Evolutionary conservation across 2,113 vertebrate species (phyloP).

Genomic region (Ochotona curzoniae): DNA sequence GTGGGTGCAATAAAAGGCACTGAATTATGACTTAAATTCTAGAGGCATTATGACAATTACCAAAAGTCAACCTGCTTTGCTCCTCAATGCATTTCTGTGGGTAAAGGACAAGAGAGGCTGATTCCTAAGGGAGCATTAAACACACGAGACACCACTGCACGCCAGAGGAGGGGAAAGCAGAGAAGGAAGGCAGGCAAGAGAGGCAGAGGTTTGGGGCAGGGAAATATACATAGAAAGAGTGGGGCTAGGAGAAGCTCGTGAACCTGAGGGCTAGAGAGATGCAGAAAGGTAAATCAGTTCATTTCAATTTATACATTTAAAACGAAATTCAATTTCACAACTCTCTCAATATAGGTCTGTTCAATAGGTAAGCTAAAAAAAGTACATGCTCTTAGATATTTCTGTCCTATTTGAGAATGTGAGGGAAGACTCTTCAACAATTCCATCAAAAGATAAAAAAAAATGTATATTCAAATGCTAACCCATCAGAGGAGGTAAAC

Average conservation of each 20-base stretch:
- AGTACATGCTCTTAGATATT: background rate
- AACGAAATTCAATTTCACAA: background rate
- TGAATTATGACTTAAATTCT: background rate
- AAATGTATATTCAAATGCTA: background rate
- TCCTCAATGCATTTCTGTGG: background rate
- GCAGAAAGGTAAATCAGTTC: accelerated
- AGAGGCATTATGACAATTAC: background rate
- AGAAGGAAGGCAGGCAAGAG: background rate
- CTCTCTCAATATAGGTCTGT: background rate
- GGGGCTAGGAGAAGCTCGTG: no score
- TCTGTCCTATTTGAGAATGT: background rate
- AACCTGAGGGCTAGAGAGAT: background rate
- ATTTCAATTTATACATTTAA: background rate
- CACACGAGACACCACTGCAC: background rate
- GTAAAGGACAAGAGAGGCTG: background rate
- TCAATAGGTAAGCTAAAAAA: background rate
- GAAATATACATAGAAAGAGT: no score
- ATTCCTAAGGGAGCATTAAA: background rate
- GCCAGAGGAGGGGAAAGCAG: accelerated
- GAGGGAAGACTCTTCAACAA: background rate
- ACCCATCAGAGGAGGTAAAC: background rate
- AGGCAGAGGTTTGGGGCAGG: no score
- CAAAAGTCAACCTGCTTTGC: background rate
- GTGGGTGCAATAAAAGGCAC: background rate
- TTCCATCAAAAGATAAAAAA: background rate